Conservation (phyloP, 1,140 invertebrate species). For the Euborellia annulipes region DNA sequence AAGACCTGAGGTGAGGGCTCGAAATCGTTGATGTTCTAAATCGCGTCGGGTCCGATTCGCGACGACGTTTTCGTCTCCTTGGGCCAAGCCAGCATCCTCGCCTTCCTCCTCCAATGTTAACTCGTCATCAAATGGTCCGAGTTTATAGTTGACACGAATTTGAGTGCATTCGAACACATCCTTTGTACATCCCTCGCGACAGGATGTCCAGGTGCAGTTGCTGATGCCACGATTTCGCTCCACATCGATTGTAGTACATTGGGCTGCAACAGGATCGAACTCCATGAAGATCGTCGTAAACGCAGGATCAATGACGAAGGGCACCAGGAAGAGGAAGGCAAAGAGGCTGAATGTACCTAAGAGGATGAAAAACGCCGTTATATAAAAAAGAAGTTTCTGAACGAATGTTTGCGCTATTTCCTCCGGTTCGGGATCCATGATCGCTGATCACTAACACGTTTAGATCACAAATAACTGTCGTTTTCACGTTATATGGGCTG, state of each 20-base stretch:
- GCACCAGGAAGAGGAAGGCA: constrained; percentile 83
- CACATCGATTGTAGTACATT: constrained; percentile 58
- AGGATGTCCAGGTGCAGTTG: constrained; percentile 81
- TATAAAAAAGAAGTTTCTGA: constrained; percentile 78
- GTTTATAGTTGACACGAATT: constrained; percentile 74
- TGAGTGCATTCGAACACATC: constrained; percentile 77
- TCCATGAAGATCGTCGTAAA: constrained; percentile 86
- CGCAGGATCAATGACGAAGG: constrained; percentile 84
- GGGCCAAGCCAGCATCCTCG: constrained; percentile 25
- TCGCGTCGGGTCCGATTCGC: neutral
- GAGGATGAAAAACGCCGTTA: constrained; percentile 78
- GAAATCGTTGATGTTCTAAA: neutral
- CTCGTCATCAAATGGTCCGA: constrained; percentile 23
- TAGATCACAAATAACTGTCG: neutral
- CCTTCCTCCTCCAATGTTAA: constrained; percentile 11
- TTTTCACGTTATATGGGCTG: constrained; percentile 1
- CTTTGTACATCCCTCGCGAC: constrained; percentile 78
- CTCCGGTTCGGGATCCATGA: constrained; percentile 26
- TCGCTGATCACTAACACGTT: neutral
- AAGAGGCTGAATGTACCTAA: constrained; percentile 80
- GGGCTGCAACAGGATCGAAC: constrained; percentile 64
- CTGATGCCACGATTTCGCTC: constrained; percentile 54
- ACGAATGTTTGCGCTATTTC: constrained; percentile 51
- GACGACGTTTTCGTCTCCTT: constrained; percentile 17
- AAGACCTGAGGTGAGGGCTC: no score